Evolutionary conservation across 2,888 invertebrate genomes (phyloP).

Genomic region (Ecliptopera silaceata): DNA sequence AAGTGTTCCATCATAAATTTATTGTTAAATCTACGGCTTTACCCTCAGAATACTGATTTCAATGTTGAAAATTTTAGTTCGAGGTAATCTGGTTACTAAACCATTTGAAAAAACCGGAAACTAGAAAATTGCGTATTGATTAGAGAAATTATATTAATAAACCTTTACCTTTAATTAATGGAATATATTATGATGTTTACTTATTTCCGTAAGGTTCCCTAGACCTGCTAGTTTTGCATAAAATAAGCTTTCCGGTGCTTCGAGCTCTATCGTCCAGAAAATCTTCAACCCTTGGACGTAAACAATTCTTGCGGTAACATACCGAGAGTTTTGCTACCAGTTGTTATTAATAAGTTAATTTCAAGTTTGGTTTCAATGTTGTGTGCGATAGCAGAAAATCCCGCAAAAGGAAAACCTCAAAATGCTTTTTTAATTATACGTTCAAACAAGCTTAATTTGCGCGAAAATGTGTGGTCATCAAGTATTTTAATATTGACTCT

Average conservation of each 20-base stretch:
- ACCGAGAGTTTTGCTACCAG: not conserved
- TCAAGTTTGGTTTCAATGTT: too few relatives aligned
- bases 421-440: too few relatives aligned
- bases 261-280: constrained; percentile 32
- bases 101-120: not conserved
- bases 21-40: too few relatives aligned
- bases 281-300: constrained; percentile 21
- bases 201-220: constrained; percentile 36
- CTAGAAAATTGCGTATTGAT: not conserved
- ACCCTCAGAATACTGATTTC: too few relatives aligned
- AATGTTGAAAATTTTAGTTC: too few relatives aligned
- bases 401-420: too few relatives aligned
- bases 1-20: too few relatives aligned
- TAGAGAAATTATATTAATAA: constrained; percentile 1
- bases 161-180: constrained; percentile 6
- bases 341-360: too few relatives aligned
- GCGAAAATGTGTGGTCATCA: not conserved
- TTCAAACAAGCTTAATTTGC: too few relatives aligned
- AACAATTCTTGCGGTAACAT: constrained; percentile 1
- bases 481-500: not conserved
- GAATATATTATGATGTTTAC: constrained; percentile 29
- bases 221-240: constrained; percentile 43
- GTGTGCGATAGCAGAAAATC: too few relatives aligned
- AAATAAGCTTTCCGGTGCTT: constrained; percentile 45
- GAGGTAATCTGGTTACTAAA: not conserved